These are phyloP conservation scores for Cantharis nigra DNA, from an alignment of 2,888 invertebrate species.

Conservation along the genomic window DNA sequence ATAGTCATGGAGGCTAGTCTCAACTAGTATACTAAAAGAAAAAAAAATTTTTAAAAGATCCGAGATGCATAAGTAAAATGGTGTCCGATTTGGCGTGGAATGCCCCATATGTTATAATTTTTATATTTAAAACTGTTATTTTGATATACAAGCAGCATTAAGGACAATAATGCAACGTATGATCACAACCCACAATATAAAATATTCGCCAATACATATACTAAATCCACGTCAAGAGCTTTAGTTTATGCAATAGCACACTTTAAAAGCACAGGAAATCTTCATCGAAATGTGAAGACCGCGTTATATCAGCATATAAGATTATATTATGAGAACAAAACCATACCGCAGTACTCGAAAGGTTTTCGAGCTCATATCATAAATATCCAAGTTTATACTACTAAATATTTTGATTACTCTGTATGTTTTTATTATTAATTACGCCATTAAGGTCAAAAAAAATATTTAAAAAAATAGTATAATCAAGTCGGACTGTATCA, in stretches of 20 bases:
- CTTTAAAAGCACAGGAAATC: slow-evolving; percentile 6
- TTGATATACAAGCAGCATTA: slow-evolving; percentile 23
- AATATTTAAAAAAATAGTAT: too few relatives aligned
- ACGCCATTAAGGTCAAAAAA: too few relatives aligned
- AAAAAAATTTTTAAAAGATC: too few relatives aligned
- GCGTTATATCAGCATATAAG: background rate
- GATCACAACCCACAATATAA: slow-evolving; percentile 24
- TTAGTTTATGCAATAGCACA: slow-evolving; percentile 12
- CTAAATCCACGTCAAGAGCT: slow-evolving; percentile 19
- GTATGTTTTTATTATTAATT: too few relatives aligned
- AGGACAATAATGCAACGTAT: slow-evolving; percentile 20
- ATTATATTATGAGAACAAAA: background rate
- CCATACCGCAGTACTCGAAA: background rate
- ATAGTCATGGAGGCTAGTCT: too few relatives aligned
- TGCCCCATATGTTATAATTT: background rate
- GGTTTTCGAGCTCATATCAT: background rate
- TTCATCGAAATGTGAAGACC: background rate
- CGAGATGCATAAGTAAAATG: too few relatives aligned
- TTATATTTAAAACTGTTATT: slow-evolving; percentile 15
- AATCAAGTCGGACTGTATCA: too few relatives aligned
- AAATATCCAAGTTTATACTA: too few relatives aligned
- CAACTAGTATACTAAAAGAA: too few relatives aligned
- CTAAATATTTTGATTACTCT: too few relatives aligned
- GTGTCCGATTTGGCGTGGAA: too few relatives aligned
- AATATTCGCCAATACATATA: slow-evolving; percentile 29